Evolutionary conservation across 2,888 invertebrate genomes (phyloP).

Genomic region (Nemotelus pantherinus): DNA sequence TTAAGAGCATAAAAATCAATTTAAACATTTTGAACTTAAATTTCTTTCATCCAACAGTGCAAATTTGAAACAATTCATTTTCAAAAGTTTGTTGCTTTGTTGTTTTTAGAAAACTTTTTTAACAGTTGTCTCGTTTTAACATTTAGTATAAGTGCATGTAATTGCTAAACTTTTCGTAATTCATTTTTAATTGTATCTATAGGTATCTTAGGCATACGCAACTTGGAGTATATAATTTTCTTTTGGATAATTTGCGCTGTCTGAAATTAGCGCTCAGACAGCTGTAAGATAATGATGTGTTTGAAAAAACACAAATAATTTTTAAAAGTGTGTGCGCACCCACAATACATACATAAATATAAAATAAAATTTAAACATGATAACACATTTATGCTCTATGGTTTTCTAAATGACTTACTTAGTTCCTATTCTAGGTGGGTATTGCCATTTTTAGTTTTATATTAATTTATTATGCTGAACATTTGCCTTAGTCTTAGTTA

Average conservation of each 20-base stretch:
- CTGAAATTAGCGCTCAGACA: not conserved
- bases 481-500: not conserved
- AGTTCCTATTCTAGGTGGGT: constrained; percentile 42
- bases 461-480: constrained; percentile 9
- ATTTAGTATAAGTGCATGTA: constrained; percentile 21
- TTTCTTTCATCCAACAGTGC: too few relatives aligned
- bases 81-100: constrained; percentile 23
- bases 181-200: constrained; percentile 12
- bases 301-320: not conserved
- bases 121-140: constrained; percentile 21
- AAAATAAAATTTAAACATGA: not conserved
- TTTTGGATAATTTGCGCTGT: not conserved
- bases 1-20: too few relatives aligned
- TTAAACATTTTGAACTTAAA: too few relatives aligned
- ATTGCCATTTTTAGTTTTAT: constrained; percentile 34
- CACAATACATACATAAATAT: not conserved
- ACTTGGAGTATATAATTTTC: constrained; percentile 38
- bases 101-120: constrained; percentile 8
- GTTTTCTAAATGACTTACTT: constrained; percentile 21
- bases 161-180: constrained; percentile 37
- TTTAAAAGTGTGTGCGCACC: not conserved
- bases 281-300: not conserved
- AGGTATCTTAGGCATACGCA: constrained; percentile 33
- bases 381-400: constrained; percentile 6
- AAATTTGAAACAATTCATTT: constrained; percentile 34